Evolutionary conservation across 2,797 vertebrate species (phyloP), one percentile per base, ranked within the genome.

Genomic region (Sorex maritimensis): DNA sequence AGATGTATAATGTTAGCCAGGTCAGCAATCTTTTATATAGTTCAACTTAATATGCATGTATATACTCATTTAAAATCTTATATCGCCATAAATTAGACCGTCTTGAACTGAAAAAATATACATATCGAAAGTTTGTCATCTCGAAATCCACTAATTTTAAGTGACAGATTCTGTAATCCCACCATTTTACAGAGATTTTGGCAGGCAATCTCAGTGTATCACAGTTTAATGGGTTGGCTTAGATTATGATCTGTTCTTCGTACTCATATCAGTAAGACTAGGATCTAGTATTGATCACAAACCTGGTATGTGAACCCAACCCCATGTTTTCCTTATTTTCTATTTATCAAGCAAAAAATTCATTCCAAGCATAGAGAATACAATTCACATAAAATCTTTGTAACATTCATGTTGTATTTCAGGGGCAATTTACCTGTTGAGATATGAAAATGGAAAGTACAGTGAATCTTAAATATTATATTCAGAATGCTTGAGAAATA

Each of bases 51-150:
- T 52, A 46, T 23, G n/a, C 26, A 30, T 88, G 5, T 81, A 85
- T 86, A 84, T 88, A 82, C 34, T 28, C 23, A 46, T 83, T 81
- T 86, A 83, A 84, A 80, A 71, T 74, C 30, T 81, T 86, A 83
- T 24, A 84, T 84, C 44, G 30, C 41, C 81, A 55, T 81, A 84
- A 61, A 69, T 81, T n/a, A 84, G 65, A 67, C 83, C 67, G 46
- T 63, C 24, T 86, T 91, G 10, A 84, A 72, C 91, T 79, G 49
- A 34, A 69, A 87, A 90, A 91, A 74, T 61, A 82, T 46, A 23
- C 9, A 28, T 86, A 21, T 88, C 34, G 38, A 74, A 86, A 85
- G 26, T 86, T 82, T 91, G 63, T 73, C 11, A 63, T 84, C 28
- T 74, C 17, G 77, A 78, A 30, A 74, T 30, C 4, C 34, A 81